Base-by-base conservation (phyloP, 2,113 vertebrate species). In the Bos indicus region DNA sequence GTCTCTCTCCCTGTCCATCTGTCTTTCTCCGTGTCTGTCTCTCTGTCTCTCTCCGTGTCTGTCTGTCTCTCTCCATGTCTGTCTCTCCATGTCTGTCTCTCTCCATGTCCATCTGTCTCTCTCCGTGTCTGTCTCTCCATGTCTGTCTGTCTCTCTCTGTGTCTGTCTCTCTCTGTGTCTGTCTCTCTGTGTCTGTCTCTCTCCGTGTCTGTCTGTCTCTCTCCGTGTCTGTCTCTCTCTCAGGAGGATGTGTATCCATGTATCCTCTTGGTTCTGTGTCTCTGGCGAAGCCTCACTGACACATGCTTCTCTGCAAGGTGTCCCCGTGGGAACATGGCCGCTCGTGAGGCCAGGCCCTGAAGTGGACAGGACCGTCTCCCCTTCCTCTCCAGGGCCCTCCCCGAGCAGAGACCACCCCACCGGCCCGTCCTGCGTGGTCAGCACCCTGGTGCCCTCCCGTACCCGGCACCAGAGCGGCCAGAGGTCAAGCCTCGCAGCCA, bases 381-480 rank as follows among this genome's bases (percentile, higher is more conserved):
- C 54, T 82, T 51, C 21, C 19, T 16, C 52, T 83, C 84, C 43
- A 54, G 26, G 5, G 40, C 46, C 51, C 30, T 40, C 19, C 57
- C 26, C 8, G 5, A 33, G 64, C 2, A 36, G 60, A 77, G 12
- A 88, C 15, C 2, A 12, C 46, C 56, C 36, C 1, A 1, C 11
- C 1, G 2, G 52, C 25, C 74, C 15, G 36, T 62, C 10, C 28
- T 5, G 5, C 2, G 10, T 40, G 51, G 62, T 13, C 15, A 1
- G 12, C 46, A 62, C 36, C 30, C 5, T 0, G 19, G 21, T n/a
- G 77, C 43, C 43, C 15, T 51, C 54, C 5, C 6, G 17, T 12
- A 2, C 43, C 6, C 0, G 1, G 43, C 64, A 11, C 10, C 12
- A 46, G 43, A 48, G 0, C 4, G 9, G 54, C 25, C 3, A 8